These are phyloP conservation scores for Neotoxoptera formosana DNA, from an alignment of 1,140 invertebrate genomes.

Conservation along the genomic window DNA sequence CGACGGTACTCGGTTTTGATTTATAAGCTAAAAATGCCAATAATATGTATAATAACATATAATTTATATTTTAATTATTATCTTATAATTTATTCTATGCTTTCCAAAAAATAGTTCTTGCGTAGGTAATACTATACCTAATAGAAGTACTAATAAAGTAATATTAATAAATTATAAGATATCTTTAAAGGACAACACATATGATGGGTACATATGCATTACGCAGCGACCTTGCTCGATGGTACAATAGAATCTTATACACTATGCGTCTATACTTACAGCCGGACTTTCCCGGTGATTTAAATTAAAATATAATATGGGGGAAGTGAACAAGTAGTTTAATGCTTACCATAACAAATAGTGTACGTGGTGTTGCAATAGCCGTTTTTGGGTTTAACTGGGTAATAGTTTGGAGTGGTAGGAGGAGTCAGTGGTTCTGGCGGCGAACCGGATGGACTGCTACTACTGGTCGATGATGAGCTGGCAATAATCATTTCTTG, in stretches of 20 bases:
- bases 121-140: too few relatives aligned
- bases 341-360: constrained; percentile 22
- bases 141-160: too few relatives aligned
- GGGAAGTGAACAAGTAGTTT: not conserved
- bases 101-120: too few relatives aligned
- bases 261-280: not conserved
- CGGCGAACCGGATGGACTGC: constrained; percentile 33
- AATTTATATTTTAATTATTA: too few relatives aligned
- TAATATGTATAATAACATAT: too few relatives aligned
- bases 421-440: constrained; percentile 58
- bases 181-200: not conserved
- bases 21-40: too few relatives aligned
- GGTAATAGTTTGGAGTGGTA: constrained; percentile 57
- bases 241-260: too few relatives aligned
- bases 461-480: constrained; percentile 29
- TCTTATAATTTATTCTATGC: too few relatives aligned
- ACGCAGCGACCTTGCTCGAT: too few relatives aligned
- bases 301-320: not conserved
- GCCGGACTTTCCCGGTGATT: not conserved
- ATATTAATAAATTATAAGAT: constrained; percentile 16
- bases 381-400: not conserved
- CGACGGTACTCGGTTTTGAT: too few relatives aligned
- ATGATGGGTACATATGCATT: too few relatives aligned
- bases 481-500: constrained; percentile 33
- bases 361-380: not conserved